A percentile compares a stretch with the other conserved stretches of the same genome.
Evolutionary conservation across 2,888 invertebrate species (phyloP).

Genomic region (Horisme vitalbata): DNA sequence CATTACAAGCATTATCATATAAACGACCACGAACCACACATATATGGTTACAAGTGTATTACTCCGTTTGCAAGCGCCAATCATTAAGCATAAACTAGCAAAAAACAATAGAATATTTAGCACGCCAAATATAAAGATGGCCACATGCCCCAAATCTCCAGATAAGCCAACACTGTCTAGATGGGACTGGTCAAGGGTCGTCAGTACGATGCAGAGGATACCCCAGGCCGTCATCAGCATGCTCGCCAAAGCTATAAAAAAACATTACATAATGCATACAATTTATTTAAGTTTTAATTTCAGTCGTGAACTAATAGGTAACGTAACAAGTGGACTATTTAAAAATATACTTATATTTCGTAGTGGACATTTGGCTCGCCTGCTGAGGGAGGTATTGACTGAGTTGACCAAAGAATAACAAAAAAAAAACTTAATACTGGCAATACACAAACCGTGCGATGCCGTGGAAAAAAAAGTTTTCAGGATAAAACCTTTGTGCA

Average conservation of each 20-base stretch:
- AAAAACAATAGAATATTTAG: neutral
- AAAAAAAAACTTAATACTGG: too few species aligned
- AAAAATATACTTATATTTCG: too few species aligned
- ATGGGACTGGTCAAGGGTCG: neutral
- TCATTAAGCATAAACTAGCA: conserved; percentile 1
- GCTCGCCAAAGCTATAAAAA: neutral
- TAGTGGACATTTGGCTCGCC: too few species aligned
- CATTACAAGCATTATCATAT: neutral
- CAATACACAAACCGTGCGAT: too few species aligned
- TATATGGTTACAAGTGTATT: conserved; percentile 1
- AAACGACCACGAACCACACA: conserved; percentile 2
- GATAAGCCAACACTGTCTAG: neutral
- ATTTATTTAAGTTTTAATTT: too few species aligned
- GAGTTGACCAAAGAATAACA: too few species aligned
- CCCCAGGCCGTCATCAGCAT: conserved; percentile 5
- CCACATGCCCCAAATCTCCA: neutral
- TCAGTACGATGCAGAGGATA: conserved; percentile 2
- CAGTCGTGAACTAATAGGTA: too few species aligned
- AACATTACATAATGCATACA: too few species aligned
- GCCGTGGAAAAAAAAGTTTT: too few species aligned
- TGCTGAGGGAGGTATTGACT: too few species aligned
- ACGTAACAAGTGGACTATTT: too few species aligned
- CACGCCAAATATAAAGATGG: neutral
- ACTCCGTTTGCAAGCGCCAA: neutral
- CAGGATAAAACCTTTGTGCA: too few species aligned